Percentiles rank a stretch among this genome's conserved stretches.
Evolutionary conservation across 2,113 vertebrate genomes (phyloP).

Genomic region (Blennius ocellaris): DNA sequence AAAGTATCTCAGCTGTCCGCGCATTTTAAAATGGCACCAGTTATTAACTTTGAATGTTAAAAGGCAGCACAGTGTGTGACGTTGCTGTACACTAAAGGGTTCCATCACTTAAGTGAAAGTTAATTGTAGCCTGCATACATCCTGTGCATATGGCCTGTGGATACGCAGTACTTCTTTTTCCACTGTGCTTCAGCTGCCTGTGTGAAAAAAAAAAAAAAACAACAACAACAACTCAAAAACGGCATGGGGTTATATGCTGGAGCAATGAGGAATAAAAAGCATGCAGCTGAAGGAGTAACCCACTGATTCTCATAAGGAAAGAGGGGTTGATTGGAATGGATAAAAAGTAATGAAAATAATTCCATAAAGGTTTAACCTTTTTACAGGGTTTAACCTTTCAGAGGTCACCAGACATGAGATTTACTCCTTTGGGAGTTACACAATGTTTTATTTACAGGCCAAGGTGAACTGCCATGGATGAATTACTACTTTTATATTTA

Average conservation of each 20-base stretch:
- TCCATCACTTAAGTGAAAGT: conserved; percentile 61
- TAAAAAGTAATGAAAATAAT: conserved; percentile 75
- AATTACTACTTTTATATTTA: conserved; percentile 45
- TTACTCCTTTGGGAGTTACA: conserved; percentile 66
- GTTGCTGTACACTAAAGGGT: conserved; percentile 50
- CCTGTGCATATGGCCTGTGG: conserved; percentile 13
- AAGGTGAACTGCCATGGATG: conserved; percentile 57
- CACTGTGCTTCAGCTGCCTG: conserved; percentile 17
- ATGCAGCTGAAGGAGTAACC: conserved; percentile 53
- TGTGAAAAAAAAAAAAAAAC: conserved; percentile 13
- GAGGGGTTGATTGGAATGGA: conserved; percentile 56
- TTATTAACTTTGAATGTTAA: conserved; percentile 70
- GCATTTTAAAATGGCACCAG: conserved; percentile 56
- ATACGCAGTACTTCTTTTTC: conserved; percentile 16
- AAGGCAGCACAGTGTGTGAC: conserved; percentile 44
- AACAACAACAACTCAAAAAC: conserved; percentile 25
- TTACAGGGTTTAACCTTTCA: conserved; percentile 77
- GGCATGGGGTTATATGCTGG: conserved; percentile 34
- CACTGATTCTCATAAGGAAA: conserved; percentile 54
- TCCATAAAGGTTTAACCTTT: conserved; percentile 72
- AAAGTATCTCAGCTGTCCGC: conserved; percentile 39
- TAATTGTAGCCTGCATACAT: conserved; percentile 58
- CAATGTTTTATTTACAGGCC: conserved; percentile 73
- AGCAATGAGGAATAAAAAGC: conserved; percentile 40
- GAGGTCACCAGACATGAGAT: conserved; percentile 75